Evolutionary conservation across 2,113 vertebrate genomes (phyloP), one percentile per base, ranked within the genome.

Genomic region (Antechinus stuartii): DNA sequence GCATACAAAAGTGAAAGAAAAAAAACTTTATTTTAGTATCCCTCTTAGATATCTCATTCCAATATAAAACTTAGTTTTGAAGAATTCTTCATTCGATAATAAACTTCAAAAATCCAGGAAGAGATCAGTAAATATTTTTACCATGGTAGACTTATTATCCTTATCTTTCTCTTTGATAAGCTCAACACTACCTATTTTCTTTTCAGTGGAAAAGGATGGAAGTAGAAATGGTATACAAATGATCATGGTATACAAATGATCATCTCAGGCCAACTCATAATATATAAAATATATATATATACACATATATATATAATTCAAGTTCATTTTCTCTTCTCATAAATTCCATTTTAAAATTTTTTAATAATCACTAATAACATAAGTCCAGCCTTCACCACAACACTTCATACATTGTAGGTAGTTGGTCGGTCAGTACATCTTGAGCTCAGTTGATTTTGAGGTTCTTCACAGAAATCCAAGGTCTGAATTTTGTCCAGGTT

Each of bases 291-390:
- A 42, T 42, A 42, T 42, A 42, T 42, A 42, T 42, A 42, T 42
- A 42, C 42, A 42, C 1, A 42, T 42, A 42, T 42, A 42, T 42
- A 42, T 42, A 42, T 93, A 91, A 52, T 95, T 61, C 24, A 68
- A 5, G 12, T 76, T 94, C 4, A 9, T 8, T 91, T 92, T 91
- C 89, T 90, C 52, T 46, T 27, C 90, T 92, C 7, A 8, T 42
- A 94, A 95, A 95, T 53, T 68, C 27, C 50, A 0, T 52, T 96
- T 93, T 91, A 52, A 91, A 93, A 76, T 19, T 12, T 93, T 89
- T 90, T 89, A 91, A 42, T 24, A 61, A 61, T 61, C 10, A 61
- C 57, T 61, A 61, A 61, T 61, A 57, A 57, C 27, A 25, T 57
- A 26, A 30, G 11, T 61, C 10, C 2, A 61, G 10, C 27, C 10